Evolutionary conservation across 2,888 invertebrate species (phyloP), one percentile per base, ranked within the genome.

Genomic region (Troides helena): DNA sequence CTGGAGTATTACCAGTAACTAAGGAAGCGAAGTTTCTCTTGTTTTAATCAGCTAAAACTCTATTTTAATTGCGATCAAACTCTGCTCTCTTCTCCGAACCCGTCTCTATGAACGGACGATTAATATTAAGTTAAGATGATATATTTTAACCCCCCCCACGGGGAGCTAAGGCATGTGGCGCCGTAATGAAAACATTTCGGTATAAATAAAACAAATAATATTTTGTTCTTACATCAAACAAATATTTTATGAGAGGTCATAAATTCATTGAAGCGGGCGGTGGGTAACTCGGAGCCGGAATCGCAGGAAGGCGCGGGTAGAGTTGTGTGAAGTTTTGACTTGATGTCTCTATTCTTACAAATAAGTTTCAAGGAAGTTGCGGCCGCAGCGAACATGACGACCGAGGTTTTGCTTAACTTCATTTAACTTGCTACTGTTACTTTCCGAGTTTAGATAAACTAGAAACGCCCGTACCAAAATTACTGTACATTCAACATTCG

Each of bases 341-440:
- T 17, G 57, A 59, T 63, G 63, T 68, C 68, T 43, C 62, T 68
- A 68, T 63, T 63, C 68, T 63, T 63, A 68, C 63, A 63, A 68
- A 68, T 46, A 57, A 68, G 50, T 46, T 68, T 12, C 30, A 59
- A n/a, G 58, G 17, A 68, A 62, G 68, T 68, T 50, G 46, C 57
- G 46, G 30, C 57, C 58, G 68, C 68, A 59, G 30, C 30, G 18
- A 30, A 21, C 62, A 57, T 18, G 43, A 30, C 43, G 18, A 8
- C n/a, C 12, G 63, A 18, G 50, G 62, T 17, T 53, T 36, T 21
- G 21, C 60, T n/a, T 53, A 63, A 68, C 57, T 62, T 30, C 14
- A 30, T 64, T 56, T 62, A 62, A 67, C 36, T 23, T 67, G 30
- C 57, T 18, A 30, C 30, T 30, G n/a, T 59, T 36, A 60, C 39